Evolutionary conservation across 2,113 vertebrate genomes (phyloP), one percentile per base, ranked within the genome.

Genomic region (Scopus umbretta): DNA sequence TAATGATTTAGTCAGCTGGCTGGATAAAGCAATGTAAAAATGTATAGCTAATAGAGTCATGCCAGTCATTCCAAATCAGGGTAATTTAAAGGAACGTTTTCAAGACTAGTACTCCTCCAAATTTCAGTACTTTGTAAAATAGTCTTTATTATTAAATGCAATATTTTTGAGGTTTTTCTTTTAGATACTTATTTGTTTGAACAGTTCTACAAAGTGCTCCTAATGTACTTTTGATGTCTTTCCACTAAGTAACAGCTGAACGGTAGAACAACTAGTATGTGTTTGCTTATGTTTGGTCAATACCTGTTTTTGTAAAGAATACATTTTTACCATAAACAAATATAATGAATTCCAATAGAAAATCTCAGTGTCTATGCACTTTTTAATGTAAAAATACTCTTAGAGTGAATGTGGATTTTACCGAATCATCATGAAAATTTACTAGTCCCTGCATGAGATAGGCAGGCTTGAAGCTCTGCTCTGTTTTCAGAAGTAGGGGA

Each of bases 1-100:
- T 96, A 97, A 93, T 90, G 90, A 95, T 95, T 92, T 84, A 92
- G 86, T 56, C 75, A 91, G 40, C 82, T 94, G 96, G 59, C 63
- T 87, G 34, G n/a, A 45, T 83, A 87, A 89, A 78, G 45, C 42
- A 34, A 5, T 56, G 40, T 52, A 43, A 73, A 89, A 87, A 50
- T 16, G 5, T 62, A 22, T 66, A 66, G 43, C 43, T 78, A 49
- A 67, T 34, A 38, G 14, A 74, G 47, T 63, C 45, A 56, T 22
- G 42, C 34, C 25, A 53, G 43, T 94, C 58, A 63, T 85, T 85
- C 45, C 20, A 76, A 73, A 38, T n/a, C 25, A 9, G 27, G 10
- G 12, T 56, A 58, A 87, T 85, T 84, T 73, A 92, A 92, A 83
- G 45, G 26, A 42, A 80, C 5, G 11, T 85, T 94, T 82, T 86